phyloP scores from a whole-genome alignment of 2,113 vertebrate genomes.

The Chunga burmeisteri region DNA sequence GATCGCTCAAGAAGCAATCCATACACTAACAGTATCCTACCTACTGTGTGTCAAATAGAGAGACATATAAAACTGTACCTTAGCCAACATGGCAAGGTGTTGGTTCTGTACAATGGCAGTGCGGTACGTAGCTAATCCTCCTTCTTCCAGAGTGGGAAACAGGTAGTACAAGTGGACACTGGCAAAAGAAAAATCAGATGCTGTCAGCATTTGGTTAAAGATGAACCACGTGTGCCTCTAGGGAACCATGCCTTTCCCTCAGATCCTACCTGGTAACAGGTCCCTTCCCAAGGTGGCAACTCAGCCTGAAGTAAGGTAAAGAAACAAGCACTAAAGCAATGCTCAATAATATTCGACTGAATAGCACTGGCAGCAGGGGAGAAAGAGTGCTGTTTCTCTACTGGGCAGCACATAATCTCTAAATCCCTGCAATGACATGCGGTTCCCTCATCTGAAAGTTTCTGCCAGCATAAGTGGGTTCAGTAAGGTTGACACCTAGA shows the following conservation, averaged over 20 bases:
- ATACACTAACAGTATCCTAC: accelerated
- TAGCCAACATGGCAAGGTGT: slow-evolving; percentile 96
- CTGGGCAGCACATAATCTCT: neutral
- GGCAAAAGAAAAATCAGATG: slow-evolving; percentile 6
- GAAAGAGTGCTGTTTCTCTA: neutral
- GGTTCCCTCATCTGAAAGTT: neutral
- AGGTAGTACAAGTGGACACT: slow-evolving; percentile 97
- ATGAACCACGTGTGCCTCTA: neutral
- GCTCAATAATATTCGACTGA: neutral
- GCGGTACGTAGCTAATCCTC: slow-evolving; percentile 94
- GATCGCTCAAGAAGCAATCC: neutral
- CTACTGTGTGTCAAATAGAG: neutral
- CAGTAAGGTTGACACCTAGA: neutral
- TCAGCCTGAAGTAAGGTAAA: neutral
- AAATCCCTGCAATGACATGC: neutral
- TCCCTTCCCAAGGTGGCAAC: neutral
- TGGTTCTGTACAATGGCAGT: slow-evolving; percentile 99
- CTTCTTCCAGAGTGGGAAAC: slow-evolving; percentile 95
- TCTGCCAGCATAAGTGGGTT: neutral
- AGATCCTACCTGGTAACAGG: neutral
- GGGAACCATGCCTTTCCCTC: neutral
- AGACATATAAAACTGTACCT: slow-evolving; percentile 74
- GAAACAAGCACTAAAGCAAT: neutral
- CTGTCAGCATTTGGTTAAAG: neutral
- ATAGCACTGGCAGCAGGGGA: neutral